Evolutionary conservation across 2,888 invertebrate species (phyloP).

Genomic region (Yponomeuta plumbellus): DNA sequence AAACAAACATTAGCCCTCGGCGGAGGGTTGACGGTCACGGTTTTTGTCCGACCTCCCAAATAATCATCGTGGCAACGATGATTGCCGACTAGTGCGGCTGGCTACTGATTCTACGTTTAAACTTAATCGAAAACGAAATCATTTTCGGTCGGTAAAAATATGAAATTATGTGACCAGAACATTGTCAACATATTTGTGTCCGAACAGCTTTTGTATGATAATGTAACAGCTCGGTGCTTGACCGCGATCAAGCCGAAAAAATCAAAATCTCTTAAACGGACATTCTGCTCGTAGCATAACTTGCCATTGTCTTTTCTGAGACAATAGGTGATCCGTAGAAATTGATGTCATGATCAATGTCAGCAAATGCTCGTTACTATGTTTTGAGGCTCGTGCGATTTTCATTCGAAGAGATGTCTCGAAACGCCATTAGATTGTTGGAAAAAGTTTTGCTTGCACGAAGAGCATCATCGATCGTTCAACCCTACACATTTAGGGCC

Average conservation of each 20-base stretch:
- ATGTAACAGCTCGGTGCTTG: conserved; percentile 20
- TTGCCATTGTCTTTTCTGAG: conserved; percentile 36
- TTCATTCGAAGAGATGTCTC: not conserved
- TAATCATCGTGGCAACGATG: conserved; percentile 1
- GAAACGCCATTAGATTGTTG: not conserved
- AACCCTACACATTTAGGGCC: not conserved
- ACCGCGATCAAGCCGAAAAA: conserved; percentile 22
- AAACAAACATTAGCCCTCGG: conserved; percentile 9
- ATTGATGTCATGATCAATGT: conserved; percentile 47
- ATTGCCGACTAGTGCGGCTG: not conserved
- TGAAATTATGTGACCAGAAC: conserved; percentile 1
- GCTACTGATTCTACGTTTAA: conserved; percentile 10
- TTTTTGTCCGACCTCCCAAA: conserved; percentile 16
- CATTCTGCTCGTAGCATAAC: conserved; percentile 31
- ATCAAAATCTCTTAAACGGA: conserved; percentile 19
- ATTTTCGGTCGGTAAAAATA: not conserved
- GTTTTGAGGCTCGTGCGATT: conserved; percentile 21
- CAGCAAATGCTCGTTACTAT: conserved; percentile 35
- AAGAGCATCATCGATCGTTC: not conserved
- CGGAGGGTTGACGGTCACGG: conserved; percentile 4
- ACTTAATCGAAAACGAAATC: not conserved
- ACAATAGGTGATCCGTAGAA: conserved; percentile 54
- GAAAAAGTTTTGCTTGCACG: conserved; percentile 21
- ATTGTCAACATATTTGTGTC: not conserved
- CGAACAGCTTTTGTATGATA: conserved; percentile 29